These are phyloP conservation scores for Aradophagus sp. DNA, from an alignment of 1,140 invertebrate genomes.

Conservation along the genomic window DNA sequence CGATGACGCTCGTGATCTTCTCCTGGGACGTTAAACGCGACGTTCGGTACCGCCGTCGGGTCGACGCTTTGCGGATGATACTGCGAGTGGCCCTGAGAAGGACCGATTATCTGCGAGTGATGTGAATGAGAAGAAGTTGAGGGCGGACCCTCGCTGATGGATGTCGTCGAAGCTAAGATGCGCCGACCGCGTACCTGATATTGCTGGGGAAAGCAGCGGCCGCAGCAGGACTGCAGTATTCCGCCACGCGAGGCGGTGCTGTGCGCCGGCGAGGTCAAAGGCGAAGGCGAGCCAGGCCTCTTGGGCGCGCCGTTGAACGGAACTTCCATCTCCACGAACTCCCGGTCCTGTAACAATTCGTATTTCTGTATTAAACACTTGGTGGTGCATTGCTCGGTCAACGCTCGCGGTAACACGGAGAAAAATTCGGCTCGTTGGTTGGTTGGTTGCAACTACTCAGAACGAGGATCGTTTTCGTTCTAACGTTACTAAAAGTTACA, in stretches of 20 bases:
- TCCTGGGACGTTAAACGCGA: slow-evolving; percentile 71
- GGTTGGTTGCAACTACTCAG: too few relatives aligned
- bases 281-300: slow-evolving; percentile 89
- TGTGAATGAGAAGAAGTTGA: slow-evolving; percentile 69
- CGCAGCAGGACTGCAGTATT: slow-evolving; percentile 88
- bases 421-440: too few relatives aligned
- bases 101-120: slow-evolving; percentile 64
- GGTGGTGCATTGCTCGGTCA: too few relatives aligned
- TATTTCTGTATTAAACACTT: slow-evolving; percentile 9
- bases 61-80: slow-evolving; percentile 60
- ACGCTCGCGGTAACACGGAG: too few relatives aligned
- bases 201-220: slow-evolving; percentile 89
- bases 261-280: slow-evolving; percentile 90
- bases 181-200: slow-evolving; percentile 85
- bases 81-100: slow-evolving; percentile 55
- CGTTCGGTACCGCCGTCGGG: slow-evolving; percentile 68
- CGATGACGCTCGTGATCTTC: slow-evolving; percentile 57
- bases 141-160: slow-evolving; percentile 71
- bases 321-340: slow-evolving; percentile 96
- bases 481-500: too few relatives aligned
- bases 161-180: slow-evolving; percentile 72
- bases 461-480: too few relatives aligned
- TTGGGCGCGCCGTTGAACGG: slow-evolving; percentile 94
- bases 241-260: slow-evolving; percentile 84
- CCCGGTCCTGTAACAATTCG: slow-evolving; percentile 85